Conservation (phyloP, 2,888 invertebrate species). For the Nymphalis urticae region DNA sequence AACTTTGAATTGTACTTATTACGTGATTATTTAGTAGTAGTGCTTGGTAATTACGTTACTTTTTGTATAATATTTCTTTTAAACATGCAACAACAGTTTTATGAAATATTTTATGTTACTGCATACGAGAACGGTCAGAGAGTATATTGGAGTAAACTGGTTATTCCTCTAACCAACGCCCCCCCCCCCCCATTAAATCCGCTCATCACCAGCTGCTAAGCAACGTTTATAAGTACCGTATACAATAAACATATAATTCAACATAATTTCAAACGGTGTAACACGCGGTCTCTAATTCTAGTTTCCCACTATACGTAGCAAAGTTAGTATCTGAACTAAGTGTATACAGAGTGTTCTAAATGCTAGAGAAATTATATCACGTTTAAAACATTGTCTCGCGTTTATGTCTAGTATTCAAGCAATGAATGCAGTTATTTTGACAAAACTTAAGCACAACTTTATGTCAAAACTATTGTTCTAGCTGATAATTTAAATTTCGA, state of each 20-base stretch:
- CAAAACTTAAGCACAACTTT: background rate
- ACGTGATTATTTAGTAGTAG: background rate
- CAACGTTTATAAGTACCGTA: too few species aligned
- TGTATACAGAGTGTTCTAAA: conserved; percentile 25
- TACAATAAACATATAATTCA: background rate
- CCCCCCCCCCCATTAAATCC: too few species aligned
- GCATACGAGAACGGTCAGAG: too few species aligned
- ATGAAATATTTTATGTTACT: too few species aligned
- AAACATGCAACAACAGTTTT: too few species aligned
- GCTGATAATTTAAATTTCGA: too few species aligned
- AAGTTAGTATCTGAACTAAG: conserved; percentile 34
- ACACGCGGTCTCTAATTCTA: conserved; percentile 31
- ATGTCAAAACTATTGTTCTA: too few species aligned
- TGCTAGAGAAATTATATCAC: conserved; percentile 26
- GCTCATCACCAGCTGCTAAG: too few species aligned
- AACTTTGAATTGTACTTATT: background rate
- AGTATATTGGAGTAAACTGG: too few species aligned
- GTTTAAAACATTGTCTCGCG: conserved; percentile 11
- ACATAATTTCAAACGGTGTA: conserved; percentile 22
- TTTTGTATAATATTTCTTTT: too few species aligned
- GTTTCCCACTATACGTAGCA: conserved; percentile 26
- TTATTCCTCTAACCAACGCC: too few species aligned
- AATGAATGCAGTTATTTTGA: background rate
- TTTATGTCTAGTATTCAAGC: conserved; percentile 9
- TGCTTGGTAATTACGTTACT: background rate